Conservation (phyloP, 2,888 invertebrate species). For the Elegia similella region DNA sequence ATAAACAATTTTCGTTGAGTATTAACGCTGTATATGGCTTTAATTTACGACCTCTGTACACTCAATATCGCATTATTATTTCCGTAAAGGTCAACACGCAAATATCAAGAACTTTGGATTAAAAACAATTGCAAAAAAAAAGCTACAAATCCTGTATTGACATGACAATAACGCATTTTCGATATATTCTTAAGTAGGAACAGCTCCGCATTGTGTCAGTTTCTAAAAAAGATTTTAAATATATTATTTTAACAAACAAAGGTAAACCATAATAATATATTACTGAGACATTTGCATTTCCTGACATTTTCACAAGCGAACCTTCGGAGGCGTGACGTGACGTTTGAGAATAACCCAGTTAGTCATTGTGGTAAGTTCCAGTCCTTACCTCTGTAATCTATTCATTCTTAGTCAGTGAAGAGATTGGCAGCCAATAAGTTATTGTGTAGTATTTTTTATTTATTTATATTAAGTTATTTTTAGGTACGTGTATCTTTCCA, state of each 20-base stretch:
- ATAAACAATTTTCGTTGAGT: not conserved
- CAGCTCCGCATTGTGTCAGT: too few species aligned
- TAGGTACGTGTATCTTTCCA: too few species aligned
- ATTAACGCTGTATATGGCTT: not conserved
- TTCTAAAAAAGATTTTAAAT: too few species aligned
- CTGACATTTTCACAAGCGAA: not conserved
- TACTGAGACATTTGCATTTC: not conserved
- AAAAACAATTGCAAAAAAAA: not conserved
- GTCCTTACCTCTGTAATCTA: not conserved
- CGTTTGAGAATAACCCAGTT: slow-evolving; percentile 5
- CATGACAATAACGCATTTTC: too few species aligned
- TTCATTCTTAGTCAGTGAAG: not conserved
- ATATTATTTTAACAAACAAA: too few species aligned
- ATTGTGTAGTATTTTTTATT: too few species aligned
- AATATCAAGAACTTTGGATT: slow-evolving; percentile 5
- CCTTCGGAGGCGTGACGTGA: not conserved
- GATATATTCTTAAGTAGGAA: too few species aligned
- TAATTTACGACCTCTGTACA: not conserved
- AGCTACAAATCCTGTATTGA: too few species aligned
- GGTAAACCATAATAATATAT: too few species aligned
- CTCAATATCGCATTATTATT: not conserved
- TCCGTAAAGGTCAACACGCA: slow-evolving; percentile 1
- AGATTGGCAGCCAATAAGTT: not conserved
- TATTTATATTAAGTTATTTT: too few species aligned
- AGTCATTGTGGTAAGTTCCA: slow-evolving; percentile 2